phyloP scores from a whole-genome alignment of 2,113 vertebrate genomes.

The Onychorhynchus coronatus region DNA sequence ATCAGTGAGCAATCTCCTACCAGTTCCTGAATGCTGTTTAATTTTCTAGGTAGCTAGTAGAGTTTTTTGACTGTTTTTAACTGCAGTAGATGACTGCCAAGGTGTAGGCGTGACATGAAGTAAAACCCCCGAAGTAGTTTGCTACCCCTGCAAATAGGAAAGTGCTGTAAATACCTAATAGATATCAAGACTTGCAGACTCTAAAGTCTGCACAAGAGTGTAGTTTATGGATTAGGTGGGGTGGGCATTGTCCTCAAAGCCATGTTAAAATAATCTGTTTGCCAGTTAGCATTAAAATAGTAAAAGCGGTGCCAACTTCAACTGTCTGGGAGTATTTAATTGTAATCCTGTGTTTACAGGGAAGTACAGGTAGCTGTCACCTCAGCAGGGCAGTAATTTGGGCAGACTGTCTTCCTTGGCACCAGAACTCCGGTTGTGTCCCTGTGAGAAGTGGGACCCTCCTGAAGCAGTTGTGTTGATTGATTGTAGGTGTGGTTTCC shows the following conservation, averaged over 20 bases:
- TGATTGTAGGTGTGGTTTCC: neutral
- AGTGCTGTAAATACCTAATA: neutral
- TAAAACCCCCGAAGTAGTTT: neutral
- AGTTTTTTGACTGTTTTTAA: neutral
- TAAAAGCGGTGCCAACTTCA: neutral
- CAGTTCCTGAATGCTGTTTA: neutral
- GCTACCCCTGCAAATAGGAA: neutral
- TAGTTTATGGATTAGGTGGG: neutral
- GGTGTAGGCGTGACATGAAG: neutral
- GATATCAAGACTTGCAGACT: neutral
- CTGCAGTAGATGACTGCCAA: neutral
- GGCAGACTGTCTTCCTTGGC: neutral
- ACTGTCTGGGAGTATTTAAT: neutral
- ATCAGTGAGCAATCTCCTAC: neutral
- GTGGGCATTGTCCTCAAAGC: neutral
- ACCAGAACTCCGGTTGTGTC: neutral
- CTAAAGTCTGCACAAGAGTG: accelerated
- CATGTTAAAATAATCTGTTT: neutral
- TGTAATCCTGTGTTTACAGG: neutral
- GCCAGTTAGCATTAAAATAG: neutral
- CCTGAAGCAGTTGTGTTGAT: neutral
- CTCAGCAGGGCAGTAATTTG: neutral
- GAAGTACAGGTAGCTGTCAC: neutral
- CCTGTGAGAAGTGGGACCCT: neutral
- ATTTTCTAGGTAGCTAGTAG: neutral